These are phyloP conservation scores for Coptotermes formosanus DNA, from an alignment of 1,140 invertebrate genomes.

Conservation along the genomic window DNA sequence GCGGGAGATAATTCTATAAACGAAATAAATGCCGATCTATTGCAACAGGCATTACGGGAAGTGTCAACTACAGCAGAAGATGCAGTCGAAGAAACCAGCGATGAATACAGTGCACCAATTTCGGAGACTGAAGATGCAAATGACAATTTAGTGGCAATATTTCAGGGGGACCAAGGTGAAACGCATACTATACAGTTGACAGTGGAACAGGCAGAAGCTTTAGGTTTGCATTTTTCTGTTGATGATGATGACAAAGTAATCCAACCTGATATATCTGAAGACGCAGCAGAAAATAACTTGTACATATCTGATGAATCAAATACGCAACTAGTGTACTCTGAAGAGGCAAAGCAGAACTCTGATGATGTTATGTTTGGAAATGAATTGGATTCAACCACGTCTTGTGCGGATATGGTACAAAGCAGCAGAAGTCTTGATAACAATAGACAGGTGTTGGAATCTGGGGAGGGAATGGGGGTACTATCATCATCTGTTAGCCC, in stretches of 20 bases:
- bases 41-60: conserved; percentile 48
- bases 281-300: not conserved
- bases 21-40: conserved; percentile 45
- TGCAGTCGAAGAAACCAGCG: conserved; percentile 34
- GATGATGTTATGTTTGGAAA: not conserved
- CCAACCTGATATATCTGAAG: not conserved
- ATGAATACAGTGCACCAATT: conserved; percentile 24
- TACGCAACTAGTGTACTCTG: conserved; percentile 20
- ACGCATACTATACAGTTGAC: conserved; percentile 35
- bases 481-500: not conserved
- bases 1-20: conserved; percentile 34
- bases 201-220: conserved; percentile 37
- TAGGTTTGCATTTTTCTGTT: conserved; percentile 33
- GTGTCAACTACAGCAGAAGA: conserved; percentile 38
- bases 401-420: not conserved
- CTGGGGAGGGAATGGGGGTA: not conserved
- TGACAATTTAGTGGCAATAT: conserved; percentile 38
- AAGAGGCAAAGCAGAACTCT: conserved; percentile 24
- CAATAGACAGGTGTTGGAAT: not conserved
- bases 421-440: conserved; percentile 20
- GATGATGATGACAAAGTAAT: conserved; percentile 22
- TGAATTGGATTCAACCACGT: not conserved
- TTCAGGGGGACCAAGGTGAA: conserved; percentile 38
- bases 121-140: conserved; percentile 34
- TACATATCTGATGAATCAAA: conserved; percentile 20